phyloP scores from a whole-genome alignment of 2,797 vertebrate species.

The Tolypeutes matacus region DNA sequence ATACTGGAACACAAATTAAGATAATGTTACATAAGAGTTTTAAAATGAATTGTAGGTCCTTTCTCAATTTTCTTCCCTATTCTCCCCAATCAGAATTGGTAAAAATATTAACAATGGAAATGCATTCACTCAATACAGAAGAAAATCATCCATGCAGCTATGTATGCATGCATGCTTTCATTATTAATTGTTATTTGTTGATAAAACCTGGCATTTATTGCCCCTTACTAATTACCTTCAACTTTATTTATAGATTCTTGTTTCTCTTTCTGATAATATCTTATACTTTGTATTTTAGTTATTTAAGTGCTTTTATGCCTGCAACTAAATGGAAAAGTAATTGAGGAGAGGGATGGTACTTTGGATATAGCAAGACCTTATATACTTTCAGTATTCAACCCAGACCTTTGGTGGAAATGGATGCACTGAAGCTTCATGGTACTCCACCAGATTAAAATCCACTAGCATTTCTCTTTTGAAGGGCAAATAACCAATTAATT shows the following conservation, averaged over 20 bases:
- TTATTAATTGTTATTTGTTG: background rate
- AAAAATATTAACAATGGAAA: constrained; percentile 25
- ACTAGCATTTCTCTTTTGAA: background rate
- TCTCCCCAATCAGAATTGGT: background rate
- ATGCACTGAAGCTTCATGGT: background rate
- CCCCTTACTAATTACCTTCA: background rate
- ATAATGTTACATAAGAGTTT: background rate
- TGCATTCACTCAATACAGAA: background rate
- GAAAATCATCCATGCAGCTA: background rate
- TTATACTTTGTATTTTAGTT: background rate
- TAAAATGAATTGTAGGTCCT: background rate
- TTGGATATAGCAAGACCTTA: background rate
- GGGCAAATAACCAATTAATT: background rate
- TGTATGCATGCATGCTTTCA: background rate
- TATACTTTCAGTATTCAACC: background rate
- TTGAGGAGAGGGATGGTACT: background rate
- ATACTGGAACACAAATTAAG: background rate
- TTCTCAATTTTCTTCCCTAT: background rate
- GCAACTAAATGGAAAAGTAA: background rate
- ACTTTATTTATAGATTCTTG: background rate
- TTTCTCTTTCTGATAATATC: background rate
- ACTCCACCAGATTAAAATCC: background rate
- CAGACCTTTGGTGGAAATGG: background rate
- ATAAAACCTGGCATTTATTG: background rate
- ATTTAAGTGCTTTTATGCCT: background rate